Percentiles rank a stretch among this genome's conserved stretches.
phyloP scores from a whole-genome alignment of 2,113 vertebrate genomes.

The Macquaria ambigua region DNA sequence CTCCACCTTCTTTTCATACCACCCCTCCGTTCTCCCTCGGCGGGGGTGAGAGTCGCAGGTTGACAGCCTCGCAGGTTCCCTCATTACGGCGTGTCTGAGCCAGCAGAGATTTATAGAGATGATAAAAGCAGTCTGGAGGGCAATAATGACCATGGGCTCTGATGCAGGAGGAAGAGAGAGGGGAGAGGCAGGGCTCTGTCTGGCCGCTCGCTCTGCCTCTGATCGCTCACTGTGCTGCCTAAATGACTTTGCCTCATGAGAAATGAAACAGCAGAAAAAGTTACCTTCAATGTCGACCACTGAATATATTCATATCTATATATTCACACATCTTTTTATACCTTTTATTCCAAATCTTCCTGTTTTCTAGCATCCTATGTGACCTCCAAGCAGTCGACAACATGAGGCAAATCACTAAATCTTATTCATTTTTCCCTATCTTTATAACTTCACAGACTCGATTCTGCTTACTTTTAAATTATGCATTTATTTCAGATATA shows the following conservation, averaged over 20 bases:
- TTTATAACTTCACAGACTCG: background rate
- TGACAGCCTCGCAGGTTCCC: conserved; percentile 69
- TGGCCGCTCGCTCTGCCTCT: conserved; percentile 20
- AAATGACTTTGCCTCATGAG: conserved; percentile 20
- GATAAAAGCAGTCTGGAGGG: conserved; percentile 81
- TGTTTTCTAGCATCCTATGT: background rate
- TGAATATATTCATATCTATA: conserved; percentile 21
- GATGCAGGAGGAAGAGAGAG: conserved; percentile 38
- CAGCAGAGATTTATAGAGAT: conserved; percentile 79
- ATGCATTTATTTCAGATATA: background rate
- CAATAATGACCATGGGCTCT: conserved; percentile 71
- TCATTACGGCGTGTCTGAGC: conserved; percentile 76
- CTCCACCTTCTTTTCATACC: conserved; percentile 22
- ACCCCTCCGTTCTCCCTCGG: conserved; percentile 31
- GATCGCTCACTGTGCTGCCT: conserved; percentile 15
- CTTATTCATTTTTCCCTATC: background rate
- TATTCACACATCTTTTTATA: background rate
- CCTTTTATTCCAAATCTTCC: background rate
- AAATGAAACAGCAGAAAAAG: conserved; percentile 40
- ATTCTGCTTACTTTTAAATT: background rate
- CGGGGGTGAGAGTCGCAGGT: conserved; percentile 67
- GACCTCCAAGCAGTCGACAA: background rate
- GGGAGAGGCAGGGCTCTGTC: conserved; percentile 11
- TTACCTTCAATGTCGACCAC: background rate
- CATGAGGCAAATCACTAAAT: background rate